Conservation (phyloP, 1,140 invertebrate species). For the Pachyrhynchus sulphureomaculatus region DNA sequence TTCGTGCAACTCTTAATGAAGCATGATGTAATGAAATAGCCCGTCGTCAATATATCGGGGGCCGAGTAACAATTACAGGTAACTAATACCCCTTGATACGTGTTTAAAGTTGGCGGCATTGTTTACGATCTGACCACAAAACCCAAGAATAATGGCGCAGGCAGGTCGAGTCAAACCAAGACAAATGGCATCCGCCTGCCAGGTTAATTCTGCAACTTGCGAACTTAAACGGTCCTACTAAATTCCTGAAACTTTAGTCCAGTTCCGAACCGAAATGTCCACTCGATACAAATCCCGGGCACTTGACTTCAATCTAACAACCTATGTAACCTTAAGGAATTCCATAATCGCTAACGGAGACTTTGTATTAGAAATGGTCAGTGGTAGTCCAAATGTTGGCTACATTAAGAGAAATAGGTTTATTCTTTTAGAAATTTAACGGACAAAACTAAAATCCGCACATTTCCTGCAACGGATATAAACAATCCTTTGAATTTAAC, state of each 20-base stretch:
- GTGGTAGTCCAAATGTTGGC: slow-evolving; percentile 10
- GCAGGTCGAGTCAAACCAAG: slow-evolving; percentile 49
- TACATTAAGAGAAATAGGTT: no score
- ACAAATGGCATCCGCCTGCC: slow-evolving; percentile 50
- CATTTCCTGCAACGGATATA: no score
- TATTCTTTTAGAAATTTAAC: no score
- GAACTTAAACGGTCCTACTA: slow-evolving; percentile 46
- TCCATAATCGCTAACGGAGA: slow-evolving; percentile 31
- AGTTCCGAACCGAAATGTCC: slow-evolving; percentile 30
- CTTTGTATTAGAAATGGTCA: slow-evolving; percentile 20
- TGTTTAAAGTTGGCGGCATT: slow-evolving; percentile 52
- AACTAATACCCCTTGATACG: slow-evolving; percentile 50
- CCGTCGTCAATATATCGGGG: slow-evolving; percentile 44
- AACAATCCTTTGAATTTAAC: no score
- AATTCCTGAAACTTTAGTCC: slow-evolving; percentile 44
- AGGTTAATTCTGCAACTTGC: slow-evolving; percentile 50
- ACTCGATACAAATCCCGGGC: slow-evolving; percentile 42
- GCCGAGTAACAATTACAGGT: slow-evolving; percentile 49
- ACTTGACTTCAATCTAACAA: slow-evolving; percentile 33
- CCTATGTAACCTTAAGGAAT: slow-evolving; percentile 40
- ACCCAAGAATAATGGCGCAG: slow-evolving; percentile 45
- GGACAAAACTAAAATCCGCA: no score
- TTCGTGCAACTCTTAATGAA: slow-evolving; percentile 42
- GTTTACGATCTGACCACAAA: slow-evolving; percentile 48
- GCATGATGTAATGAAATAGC: slow-evolving; percentile 48